Evolutionary conservation across 30 jellyfish, hydroid and myxozoan genomes (phyloP), one percentile per base, ranked within the genome.

Genomic region (Pseudorhiza aurosa): DNA sequence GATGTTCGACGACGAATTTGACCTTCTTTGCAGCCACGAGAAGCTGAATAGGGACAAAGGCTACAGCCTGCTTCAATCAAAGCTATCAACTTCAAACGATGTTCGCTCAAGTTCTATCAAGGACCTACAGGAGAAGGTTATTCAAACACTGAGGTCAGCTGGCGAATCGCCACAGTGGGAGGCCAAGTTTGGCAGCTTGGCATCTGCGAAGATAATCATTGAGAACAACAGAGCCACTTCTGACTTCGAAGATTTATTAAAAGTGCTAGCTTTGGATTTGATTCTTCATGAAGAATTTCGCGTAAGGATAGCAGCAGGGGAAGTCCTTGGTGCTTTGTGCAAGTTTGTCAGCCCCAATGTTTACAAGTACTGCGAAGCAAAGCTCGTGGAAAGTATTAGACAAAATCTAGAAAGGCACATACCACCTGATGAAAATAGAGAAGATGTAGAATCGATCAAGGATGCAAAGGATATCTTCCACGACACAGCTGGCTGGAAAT

Each of bases 401-500:
- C 85, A 80, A 27, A 87, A 93, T 57, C 79, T 93, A n/a, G 89
- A 69, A 53, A 75, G 99, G 5, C 96, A 87, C 26, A 76, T 93
- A 15, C 95, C 96, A 4, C 84, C 74, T 4, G 94, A 90, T 39
- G 51, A 19, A 11, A 22, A 58, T 19, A 46, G 81, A 65, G 51
- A 15, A 27, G 60, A 14, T 65, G 57, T 12, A 0, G 88, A 76
- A 33, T 44, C 65, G 4, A 29, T 75, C 22, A 83, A 71, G 63
- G 96, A 82, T 71, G 99, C 99, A 2, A 51, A 68, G 35, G 96
- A 86, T 43, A 93, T 94, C 2, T 94, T 94, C 63, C 97, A 94
- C 71, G 99, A 94, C 57, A 94, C 99, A 1, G 97, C 97, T 21
- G 99, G 99, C 19, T 94, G 99, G 99, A 88, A 85, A 44, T 85